Base-by-base conservation (phyloP, 1,140 invertebrate species). In the Brachionus rubens region DNA sequence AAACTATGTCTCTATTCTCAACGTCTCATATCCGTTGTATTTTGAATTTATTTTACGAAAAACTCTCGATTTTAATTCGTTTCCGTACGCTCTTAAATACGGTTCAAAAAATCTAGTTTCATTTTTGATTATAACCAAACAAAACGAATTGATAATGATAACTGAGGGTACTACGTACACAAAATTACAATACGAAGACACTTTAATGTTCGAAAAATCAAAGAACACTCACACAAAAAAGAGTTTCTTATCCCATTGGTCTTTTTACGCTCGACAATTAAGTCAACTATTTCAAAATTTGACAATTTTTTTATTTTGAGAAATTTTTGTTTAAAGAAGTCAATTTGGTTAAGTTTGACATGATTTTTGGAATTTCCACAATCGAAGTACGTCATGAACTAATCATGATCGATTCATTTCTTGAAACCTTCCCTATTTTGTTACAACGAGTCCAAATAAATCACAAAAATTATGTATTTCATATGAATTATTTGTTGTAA, bases 371-470 rank as follows among this genome's bases (percentile, higher is more conserved):
- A 26, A 50, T 72, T 12, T 36, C 68, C 2, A 28, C 50, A 2
- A 72, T 72, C 12, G 68, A 50, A 21, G 10, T 36, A 6, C 40
- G 59, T 24, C 36, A 65, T 7, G 19, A 46, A 2, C 26, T 72
- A 41, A 36, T 72, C 30, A 72, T 72, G 68, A 72, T 72, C 3
- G 68, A 72, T 46, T 48, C 68, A 19, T 52, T 72, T 54, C 41
- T 72, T 3, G 46, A 36, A 9, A 72, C 68, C 0, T 54, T 72
- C n/a, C 46, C 48, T 33, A 50, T 41, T 16, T 14, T 52, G n/a
- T 10, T 72, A 0, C 24, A 72, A 21, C 21, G 68, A 50, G 30
- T 72, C 36, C 14, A 33, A 2, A 0, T 28, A 0, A 16, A 0
- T 47, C 10, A 24, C 4, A 48, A 54, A 36, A 72, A 48, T 6